phyloP scores from a whole-genome alignment of 1,140 invertebrate species.

The Oncopodura yosiiana region DNA sequence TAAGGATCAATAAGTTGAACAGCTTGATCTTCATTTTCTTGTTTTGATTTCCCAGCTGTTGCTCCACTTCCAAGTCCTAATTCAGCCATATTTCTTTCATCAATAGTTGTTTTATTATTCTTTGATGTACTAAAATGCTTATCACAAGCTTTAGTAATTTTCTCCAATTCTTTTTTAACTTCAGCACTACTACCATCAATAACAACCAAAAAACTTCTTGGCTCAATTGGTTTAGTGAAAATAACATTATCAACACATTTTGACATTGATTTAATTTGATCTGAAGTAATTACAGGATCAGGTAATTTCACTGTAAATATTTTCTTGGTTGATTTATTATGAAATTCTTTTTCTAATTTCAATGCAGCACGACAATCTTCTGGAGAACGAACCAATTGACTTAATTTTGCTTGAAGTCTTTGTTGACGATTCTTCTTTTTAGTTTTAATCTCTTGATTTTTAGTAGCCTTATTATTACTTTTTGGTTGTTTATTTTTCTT shows the following conservation, averaged over 20 bases:
- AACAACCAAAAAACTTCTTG: slow-evolving; percentile 19
- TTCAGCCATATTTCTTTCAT: no score
- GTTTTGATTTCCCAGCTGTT: slow-evolving; percentile 1
- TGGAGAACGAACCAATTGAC: slow-evolving; percentile 2
- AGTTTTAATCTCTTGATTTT: neutral
- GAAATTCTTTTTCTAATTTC: slow-evolving; percentile 15
- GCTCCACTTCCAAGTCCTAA: neutral
- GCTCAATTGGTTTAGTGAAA: slow-evolving; percentile 23
- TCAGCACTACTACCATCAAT: slow-evolving; percentile 17
- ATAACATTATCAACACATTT: slow-evolving; percentile 16
- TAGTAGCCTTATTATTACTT: slow-evolving; percentile 5
- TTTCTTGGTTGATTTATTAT: neutral
- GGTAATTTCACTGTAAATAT: slow-evolving; percentile 14
- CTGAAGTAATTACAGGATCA: slow-evolving; percentile 14
- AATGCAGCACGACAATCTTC: slow-evolving; percentile 14
- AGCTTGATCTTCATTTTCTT: neutral
- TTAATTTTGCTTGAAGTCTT: slow-evolving; percentile 11
- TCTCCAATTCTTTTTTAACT: slow-evolving; percentile 23
- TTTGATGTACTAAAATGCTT: no score
- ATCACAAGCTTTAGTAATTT: neutral
- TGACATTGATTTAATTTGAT: slow-evolving; percentile 7
- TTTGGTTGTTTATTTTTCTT: slow-evolving; percentile 1
- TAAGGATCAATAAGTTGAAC: slow-evolving; percentile 22
- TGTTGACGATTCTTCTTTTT: slow-evolving; percentile 21
- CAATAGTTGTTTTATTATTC: no score